Base-by-base conservation (phyloP, 2,888 invertebrate genomes). In the Ernsta delagoae region DNA sequence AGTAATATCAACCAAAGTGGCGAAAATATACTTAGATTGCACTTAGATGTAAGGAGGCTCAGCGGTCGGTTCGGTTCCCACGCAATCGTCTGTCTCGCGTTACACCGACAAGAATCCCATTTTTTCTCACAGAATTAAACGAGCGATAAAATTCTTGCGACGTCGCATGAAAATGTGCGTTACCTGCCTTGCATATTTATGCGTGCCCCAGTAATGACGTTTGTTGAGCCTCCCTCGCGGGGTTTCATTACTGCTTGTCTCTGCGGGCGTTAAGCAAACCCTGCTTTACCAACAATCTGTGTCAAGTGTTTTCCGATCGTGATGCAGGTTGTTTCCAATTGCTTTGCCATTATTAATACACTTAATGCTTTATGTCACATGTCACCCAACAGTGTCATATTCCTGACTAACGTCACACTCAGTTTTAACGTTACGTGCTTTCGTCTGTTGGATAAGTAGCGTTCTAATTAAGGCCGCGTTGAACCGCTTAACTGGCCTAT, bases 131-230 rank as follows among this genome's bases (percentile, higher is more conserved):
- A 87, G 89, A 92, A 92, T 93, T 93, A 92, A 92, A 90, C 90
- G 89, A 84, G 87, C 90, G 92, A 93, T 92, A 93, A 93, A 92
- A 93, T 93, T 93, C 93, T 89, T 87, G 90, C 89, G 90, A 90
- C 91, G 93, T 93, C 91, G 89, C 92, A 90, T 92, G 92, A 92
- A 93, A 93, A 93, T 92, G 92, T 92, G 89, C 92, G 91, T 92
- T 90, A 92, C 93, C 92, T 92, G 93, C 86, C 93, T 89, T 92
- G 93, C 93, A 93, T 93, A 92, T 91, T 93, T 92, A 93, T 92
- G 90, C 86, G 90, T 89, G 86, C 81, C 87, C 83, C 83, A 83
- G 91, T 93, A 92, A 93, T 93, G 92, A 93, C 90, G 89, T 91
- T 92, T 91, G 91, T 85, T 82, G 89, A 88, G 87, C 83, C 84